Base-by-base conservation (phyloP, 2,113 vertebrate genomes). In the Craseonycteris thonglongyai region DNA sequence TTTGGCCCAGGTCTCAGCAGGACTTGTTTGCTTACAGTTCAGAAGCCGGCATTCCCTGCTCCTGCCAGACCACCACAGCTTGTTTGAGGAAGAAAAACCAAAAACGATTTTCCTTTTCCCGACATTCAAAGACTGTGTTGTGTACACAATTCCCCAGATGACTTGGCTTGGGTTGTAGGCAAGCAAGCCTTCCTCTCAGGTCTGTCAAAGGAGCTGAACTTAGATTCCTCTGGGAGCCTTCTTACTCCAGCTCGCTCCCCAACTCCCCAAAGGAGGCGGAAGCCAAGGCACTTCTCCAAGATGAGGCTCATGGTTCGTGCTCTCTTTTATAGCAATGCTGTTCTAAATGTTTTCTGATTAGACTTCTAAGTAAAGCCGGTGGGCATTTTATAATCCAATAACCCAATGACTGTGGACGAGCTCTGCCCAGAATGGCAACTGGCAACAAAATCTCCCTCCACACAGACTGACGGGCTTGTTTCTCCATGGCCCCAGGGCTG, bases 1-100 rank as follows among this genome's bases (percentile, higher is more conserved):
- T 93, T 95, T 97, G 97, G 97, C 96, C 7, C 24, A 89, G 30
- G 54, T 56, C 66, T 93, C 18, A 0, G 40, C 7, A 38, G 85
- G 63, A 79, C 87, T 84, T 76, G 95, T 97, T 96, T 97, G 97
- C 93, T 97, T 97, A 95, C 7, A 94, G 63, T 93, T 96, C 38
- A 18, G 75, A 89, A 82, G 54, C 79, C 65, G 56, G 81, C 75
- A 96, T 93, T 93, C 91, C 82, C 65, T 47, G 38, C 75, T 93
- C 83, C 80, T 0, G 92, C 91, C 95, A 96, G 96, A 97, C 93
- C 96, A 94, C 93, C 86, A 26, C 47, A 0, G 45, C 87, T 94
- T 87, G 66, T 93, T 94, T 75, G 83, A 94, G 83, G 66, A 90
- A 93, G 83, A 97, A 95, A 94, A 80, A 45, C 85, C 86, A 89